Evolutionary conservation across 35 echinoderm and acorn worm genomes (phyloP).

Genomic region (Patiria miniata): DNA sequence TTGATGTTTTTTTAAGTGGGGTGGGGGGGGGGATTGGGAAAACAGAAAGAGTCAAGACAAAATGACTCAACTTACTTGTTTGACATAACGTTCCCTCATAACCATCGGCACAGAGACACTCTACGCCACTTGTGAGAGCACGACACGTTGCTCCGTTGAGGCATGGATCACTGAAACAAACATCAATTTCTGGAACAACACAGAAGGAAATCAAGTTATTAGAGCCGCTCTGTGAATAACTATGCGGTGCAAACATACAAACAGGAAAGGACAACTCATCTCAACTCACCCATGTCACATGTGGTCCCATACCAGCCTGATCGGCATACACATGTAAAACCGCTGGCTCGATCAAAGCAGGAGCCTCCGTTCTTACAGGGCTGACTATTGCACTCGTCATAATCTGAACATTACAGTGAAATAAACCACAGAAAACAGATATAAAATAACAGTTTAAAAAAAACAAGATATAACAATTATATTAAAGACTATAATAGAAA

Average conservation of each 20-base stretch:
- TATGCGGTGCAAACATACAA: no score
- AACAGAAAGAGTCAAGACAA: no score
- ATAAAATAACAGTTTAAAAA: neutral
- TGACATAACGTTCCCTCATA: conserved; percentile 10
- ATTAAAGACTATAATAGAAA: no score
- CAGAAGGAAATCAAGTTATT: neutral
- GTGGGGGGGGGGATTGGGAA: no score
- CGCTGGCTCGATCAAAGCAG: conserved; percentile 44
- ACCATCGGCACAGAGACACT: conserved; percentile 26
- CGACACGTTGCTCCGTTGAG: conserved; percentile 42
- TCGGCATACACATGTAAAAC: conserved; percentile 56
- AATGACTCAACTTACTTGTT: neutral
- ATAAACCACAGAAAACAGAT: neutral
- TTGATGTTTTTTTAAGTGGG: no score
- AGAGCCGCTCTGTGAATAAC: no score
- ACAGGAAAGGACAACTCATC: no score
- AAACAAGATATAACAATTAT: neutral
- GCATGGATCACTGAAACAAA: conserved; percentile 35
- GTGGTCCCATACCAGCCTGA: conserved; percentile 48
- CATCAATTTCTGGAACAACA: conserved; percentile 27
- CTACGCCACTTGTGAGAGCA: neutral
- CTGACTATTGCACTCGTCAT: conserved; percentile 45
- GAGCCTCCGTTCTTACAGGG: conserved; percentile 65
- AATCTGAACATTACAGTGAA: conserved; percentile 36
- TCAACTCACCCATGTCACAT: conserved; percentile 57